Conservation (phyloP, 2,888 invertebrate species). For the Drosophila mulleri region DNA sequence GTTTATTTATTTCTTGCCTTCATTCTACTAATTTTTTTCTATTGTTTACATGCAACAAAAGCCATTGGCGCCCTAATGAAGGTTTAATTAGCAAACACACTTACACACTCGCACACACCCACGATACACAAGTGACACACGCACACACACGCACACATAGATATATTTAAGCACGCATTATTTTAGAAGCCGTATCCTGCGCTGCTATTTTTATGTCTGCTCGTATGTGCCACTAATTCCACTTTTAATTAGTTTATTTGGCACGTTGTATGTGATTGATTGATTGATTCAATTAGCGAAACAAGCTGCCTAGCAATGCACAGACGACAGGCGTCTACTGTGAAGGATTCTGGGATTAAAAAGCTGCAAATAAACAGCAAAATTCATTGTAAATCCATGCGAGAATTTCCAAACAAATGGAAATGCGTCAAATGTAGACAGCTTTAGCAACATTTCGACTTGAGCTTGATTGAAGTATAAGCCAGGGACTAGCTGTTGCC, state of each 20-base stretch:
- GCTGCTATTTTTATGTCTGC: conserved; percentile 43
- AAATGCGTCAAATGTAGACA: no score
- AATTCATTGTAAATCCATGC: neutral
- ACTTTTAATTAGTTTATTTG: conserved; percentile 74
- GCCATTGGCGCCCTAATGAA: conserved; percentile 61
- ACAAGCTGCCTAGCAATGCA: conserved; percentile 20
- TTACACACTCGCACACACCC: conserved; percentile 15
- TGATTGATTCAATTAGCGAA: conserved; percentile 67
- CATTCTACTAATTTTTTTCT: conserved; percentile 27
- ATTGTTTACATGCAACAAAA: conserved; percentile 70
- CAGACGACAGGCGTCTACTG: conserved; percentile 3
- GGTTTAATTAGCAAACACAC: conserved; percentile 74
- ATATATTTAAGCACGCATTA: conserved; percentile 3
- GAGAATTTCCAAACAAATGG: neutral
- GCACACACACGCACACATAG: neutral
- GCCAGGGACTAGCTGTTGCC: neutral
- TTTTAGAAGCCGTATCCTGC: conserved; percentile 54
- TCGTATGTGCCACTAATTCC: conserved; percentile 61
- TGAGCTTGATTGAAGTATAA: neutral
- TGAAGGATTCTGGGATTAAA: conserved; percentile 3
- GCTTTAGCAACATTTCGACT: neutral
- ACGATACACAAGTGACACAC: conserved; percentile 5
- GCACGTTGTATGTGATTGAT: conserved; percentile 65
- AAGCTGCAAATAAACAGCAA: neutral
- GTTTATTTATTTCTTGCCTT: conserved; percentile 45